Evolutionary conservation across 2,797 vertebrate genomes (phyloP).

Genomic region (Adelosebastes latens): DNA sequence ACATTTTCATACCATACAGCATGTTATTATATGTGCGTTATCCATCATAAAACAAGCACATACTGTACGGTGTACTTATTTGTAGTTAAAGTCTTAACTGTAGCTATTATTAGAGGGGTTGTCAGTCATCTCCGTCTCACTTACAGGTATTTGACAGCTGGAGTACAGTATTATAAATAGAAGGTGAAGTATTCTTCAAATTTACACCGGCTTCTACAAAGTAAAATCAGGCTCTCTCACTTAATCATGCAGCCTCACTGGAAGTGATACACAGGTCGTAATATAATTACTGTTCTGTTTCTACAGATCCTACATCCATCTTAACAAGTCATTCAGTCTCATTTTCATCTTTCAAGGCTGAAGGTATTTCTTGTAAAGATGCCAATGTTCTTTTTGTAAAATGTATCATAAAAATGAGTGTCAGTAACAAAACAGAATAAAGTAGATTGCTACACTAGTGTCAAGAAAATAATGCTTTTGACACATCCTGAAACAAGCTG

Average conservation of each 20-base stretch:
- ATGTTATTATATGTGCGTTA: neutral
- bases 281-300: conserved; percentile 1
- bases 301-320: neutral
- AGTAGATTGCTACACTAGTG: neutral
- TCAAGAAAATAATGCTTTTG: neutral
- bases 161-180: neutral
- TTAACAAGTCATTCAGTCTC: neutral
- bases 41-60: neutral
- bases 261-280: conserved; percentile 6
- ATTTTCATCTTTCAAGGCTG: neutral
- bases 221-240: conserved; percentile 5
- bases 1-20: neutral
- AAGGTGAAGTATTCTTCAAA: neutral
- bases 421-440: neutral
- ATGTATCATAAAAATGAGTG: neutral
- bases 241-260: conserved; percentile 3
- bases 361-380: neutral
- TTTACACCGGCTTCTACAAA: conserved; percentile 5
- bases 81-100: neutral
- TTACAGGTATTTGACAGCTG: neutral
- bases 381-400: neutral
- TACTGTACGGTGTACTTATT: neutral
- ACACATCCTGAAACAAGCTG: neutral
- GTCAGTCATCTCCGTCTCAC: neutral
- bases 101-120: neutral